Percentiles rank a stretch among this genome's conserved stretches.
Conservation (phyloP, 2,113 vertebrate genomes). For the Alexandromys fortis region DNA sequence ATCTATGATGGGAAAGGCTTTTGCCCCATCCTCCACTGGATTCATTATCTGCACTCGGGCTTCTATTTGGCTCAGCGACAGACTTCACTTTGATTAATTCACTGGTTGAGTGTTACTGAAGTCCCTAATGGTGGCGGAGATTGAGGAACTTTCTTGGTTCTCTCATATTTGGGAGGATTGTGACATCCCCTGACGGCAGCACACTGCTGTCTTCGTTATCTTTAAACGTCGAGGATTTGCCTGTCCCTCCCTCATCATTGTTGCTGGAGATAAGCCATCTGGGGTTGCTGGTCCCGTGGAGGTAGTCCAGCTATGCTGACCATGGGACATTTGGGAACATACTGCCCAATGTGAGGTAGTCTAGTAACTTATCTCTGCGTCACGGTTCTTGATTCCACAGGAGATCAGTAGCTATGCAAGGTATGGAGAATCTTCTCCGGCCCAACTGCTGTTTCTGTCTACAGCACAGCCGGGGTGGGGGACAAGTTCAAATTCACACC, state of each 20-base stretch:
- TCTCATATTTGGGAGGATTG: not conserved
- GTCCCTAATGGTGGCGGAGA: not conserved
- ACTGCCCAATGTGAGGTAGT: fast-evolving
- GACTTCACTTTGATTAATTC: conserved; percentile 8
- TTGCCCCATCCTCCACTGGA: not conserved
- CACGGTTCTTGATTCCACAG: not conserved
- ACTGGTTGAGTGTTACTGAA: not conserved
- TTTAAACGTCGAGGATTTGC: not conserved
- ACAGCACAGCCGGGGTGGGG: not conserved
- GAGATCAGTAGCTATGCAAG: not conserved
- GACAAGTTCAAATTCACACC: not conserved
- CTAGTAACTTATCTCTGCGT: not conserved
- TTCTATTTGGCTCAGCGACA: not conserved
- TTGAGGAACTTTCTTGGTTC: not conserved
- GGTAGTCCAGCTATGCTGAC: not conserved
- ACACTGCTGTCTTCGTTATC: not conserved
- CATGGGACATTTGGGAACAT: no score
- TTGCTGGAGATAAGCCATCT: not conserved
- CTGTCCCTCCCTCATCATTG: not conserved
- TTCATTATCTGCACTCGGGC: not conserved
- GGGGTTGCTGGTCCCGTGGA: not conserved
- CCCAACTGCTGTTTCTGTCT: not conserved
- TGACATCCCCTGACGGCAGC: not conserved
- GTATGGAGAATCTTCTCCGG: not conserved
- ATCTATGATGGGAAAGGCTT: not conserved